Evolutionary conservation across 1,140 invertebrate species (phyloP).

Genomic region (Ptiloglossa arizonensis): DNA sequence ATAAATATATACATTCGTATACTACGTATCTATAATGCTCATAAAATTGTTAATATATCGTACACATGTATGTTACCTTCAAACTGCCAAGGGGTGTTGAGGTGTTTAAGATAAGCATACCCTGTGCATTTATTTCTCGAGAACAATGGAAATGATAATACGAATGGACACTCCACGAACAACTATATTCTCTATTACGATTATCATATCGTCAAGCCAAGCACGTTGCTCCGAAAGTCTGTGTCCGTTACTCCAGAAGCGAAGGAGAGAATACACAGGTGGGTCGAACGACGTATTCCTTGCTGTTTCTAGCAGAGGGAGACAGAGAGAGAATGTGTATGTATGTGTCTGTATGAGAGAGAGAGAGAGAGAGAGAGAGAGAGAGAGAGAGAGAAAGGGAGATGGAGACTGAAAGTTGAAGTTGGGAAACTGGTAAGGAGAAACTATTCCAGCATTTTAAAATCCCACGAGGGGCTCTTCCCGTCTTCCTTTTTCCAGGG

Average conservation of each 20-base stretch:
- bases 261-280: constrained; percentile 15
- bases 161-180: too few relatives aligned
- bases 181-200: not conserved
- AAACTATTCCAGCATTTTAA: constrained; percentile 48
- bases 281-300: constrained; percentile 22
- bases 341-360: not conserved
- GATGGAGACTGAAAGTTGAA: constrained; percentile 21
- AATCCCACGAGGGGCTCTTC: constrained; percentile 31
- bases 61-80: too few relatives aligned
- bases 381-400: not conserved
- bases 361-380: too few relatives aligned
- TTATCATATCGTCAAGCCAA: constrained; percentile 9
- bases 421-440: constrained; percentile 39
- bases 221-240: constrained; percentile 3
- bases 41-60: too few relatives aligned
- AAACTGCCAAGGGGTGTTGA: too few relatives aligned
- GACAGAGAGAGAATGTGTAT: not conserved
- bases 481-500: constrained; percentile 21
- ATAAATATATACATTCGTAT: too few relatives aligned
- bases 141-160: too few relatives aligned
- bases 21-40: too few relatives aligned
- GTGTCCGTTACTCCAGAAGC: not conserved
- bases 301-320: too few relatives aligned
- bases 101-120: too few relatives aligned
- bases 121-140: too few relatives aligned